A percentile compares a stretch with the other conserved stretches of the same genome.
Evolutionary conservation across 2,797 vertebrate species (phyloP).

Genomic region (Carcharodon carcharias): DNA sequence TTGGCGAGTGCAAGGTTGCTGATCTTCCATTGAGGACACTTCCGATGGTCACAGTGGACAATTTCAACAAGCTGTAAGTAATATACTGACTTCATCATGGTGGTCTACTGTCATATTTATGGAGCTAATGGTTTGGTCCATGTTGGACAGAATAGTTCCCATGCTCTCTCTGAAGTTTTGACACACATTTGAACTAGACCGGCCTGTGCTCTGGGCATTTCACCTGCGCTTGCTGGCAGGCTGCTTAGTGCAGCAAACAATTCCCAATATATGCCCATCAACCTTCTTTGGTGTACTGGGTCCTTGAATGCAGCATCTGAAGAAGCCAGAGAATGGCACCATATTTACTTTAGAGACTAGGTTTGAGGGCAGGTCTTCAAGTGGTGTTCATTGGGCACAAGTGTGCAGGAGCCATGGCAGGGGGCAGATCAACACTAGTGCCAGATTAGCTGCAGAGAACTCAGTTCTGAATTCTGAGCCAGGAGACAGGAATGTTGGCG

Average conservation of each 20-base stretch:
- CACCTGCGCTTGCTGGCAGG: background rate
- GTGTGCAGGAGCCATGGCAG: no score
- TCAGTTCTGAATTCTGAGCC: no score
- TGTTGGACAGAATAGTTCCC: background rate
- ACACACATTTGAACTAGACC: background rate
- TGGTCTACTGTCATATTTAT: background rate
- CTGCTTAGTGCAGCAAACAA: background rate
- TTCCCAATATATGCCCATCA: background rate
- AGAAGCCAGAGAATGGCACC: no score
- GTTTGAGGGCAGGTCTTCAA: no score
- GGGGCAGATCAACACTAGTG: no score
- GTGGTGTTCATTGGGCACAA: no score
- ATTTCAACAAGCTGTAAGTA: background rate
- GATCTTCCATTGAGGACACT: background rate
- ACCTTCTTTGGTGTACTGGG: background rate
- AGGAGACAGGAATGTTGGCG: no score
- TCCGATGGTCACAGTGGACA: background rate
- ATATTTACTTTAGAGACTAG: no score
- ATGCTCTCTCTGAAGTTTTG: background rate
- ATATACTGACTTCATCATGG: background rate
- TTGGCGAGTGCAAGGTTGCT: background rate
- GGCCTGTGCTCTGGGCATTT: background rate
- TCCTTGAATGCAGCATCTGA: background rate
- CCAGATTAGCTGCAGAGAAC: no score
- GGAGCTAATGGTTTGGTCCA: background rate